Conservation (phyloP, 1,140 invertebrate genomes). For the Frieseomelitta varia region DNA sequence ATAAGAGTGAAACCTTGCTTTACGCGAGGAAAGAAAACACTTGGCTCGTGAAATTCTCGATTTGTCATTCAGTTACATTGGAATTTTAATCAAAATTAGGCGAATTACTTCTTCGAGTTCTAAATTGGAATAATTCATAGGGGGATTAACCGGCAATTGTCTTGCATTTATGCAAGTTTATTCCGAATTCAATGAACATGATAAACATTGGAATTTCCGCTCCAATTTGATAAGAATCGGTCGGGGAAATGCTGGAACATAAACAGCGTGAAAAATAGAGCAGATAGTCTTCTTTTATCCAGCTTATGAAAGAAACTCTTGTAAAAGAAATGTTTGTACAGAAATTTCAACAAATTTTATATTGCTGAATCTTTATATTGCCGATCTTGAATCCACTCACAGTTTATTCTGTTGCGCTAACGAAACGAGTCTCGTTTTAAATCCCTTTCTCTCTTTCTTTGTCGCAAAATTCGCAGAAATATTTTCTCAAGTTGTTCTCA, state of each 20-base stretch:
- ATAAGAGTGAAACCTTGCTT: too few species aligned
- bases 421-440: too few species aligned
- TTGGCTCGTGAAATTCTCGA: too few species aligned
- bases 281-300: not conserved
- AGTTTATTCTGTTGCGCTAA: too few species aligned
- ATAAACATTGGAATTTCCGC: not conserved
- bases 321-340: too few species aligned
- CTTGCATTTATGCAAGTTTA: not conserved
- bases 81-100: not conserved
- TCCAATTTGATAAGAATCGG: slow-evolving; percentile 5
- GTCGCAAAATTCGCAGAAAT: too few species aligned
- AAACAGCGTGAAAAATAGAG: not conserved
- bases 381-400: too few species aligned
- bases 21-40: too few species aligned
- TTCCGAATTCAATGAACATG: not conserved
- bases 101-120: not conserved
- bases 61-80: not conserved
- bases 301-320: not conserved
- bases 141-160: not conserved
- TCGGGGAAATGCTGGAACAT: not conserved
- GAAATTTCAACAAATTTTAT: too few species aligned
- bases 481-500: too few species aligned
- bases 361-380: too few species aligned
- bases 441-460: too few species aligned
- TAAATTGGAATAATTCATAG: not conserved